Evolutionary conservation across 1,140 invertebrate species (phyloP).

Genomic region (Drosophila arawakana): DNA sequence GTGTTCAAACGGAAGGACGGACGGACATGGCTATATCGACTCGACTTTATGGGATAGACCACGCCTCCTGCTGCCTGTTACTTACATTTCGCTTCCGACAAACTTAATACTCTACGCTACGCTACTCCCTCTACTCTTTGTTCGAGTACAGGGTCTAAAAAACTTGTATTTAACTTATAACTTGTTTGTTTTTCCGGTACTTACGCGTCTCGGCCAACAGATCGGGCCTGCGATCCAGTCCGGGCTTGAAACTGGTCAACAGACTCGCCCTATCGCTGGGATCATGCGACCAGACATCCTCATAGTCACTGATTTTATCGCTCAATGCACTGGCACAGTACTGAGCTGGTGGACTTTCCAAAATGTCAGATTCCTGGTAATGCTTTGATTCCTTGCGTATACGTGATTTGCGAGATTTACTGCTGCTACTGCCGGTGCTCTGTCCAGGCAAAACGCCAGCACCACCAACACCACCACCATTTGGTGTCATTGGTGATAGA

Average conservation of each 20-base stretch:
- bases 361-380: constrained; percentile 92
- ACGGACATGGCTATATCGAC: no score
- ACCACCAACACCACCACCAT: constrained; percentile 2
- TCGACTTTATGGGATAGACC: no score
- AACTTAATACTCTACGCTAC: no score
- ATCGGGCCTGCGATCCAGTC: constrained; percentile 85
- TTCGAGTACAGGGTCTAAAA: no score
- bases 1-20: no score
- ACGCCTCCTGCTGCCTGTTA: no score
- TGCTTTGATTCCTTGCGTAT: constrained; percentile 87
- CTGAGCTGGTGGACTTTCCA: constrained; percentile 90
- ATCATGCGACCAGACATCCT: constrained; percentile 95
- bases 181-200: constrained; percentile 54
- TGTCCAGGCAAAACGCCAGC: not conserved
- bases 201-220: constrained; percentile 89
- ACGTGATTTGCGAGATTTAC: constrained; percentile 68
- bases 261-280: constrained; percentile 85
- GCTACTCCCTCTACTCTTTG: no score
- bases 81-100: not conserved
- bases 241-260: constrained; percentile 85
- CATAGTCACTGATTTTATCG: constrained; percentile 97
- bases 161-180: no score
- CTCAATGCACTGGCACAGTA: constrained; percentile 94
- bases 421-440: constrained; percentile 33
- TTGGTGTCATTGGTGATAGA: constrained; percentile 63